Base-by-base conservation (phyloP, 1,140 invertebrate genomes). In the Euwallacea similis region DNA sequence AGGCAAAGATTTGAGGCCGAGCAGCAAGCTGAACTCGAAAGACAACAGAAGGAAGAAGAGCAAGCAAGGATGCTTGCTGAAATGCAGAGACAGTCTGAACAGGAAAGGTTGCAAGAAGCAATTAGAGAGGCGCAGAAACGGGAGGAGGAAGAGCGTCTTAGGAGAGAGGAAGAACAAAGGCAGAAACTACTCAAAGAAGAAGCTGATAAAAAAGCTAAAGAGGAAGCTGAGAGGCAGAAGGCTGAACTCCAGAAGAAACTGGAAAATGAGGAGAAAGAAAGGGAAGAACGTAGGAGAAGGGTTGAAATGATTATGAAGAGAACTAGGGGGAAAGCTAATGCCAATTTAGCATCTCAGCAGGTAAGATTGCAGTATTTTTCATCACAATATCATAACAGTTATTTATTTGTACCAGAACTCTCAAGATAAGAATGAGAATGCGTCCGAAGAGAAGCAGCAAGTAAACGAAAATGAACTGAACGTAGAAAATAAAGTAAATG, bases 251-350 rank as follows among this genome's bases (percentile, higher is more conserved):
- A 90, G 72, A 89, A 91, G 77, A 86, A 88, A 71, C 82, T 92
- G 43, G 89, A 89, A 76, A 89, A 89, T 73, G 92, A 94, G 81
- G 92, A 93, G 77, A 91, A 91, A 79, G 92, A 93, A 77, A 82
- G 92, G 73, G 87, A 91, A 76, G 89, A 88, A 55, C 85, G 92
- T 75, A 87, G 91, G 58, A 92, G 90, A 79, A 85, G 92, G 61
- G 91, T 94, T 2, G 92, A 93, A 81, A 91, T 91, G 55, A 94
- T 94, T 73, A 94, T 94, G 92, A 84, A 87, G 46, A 84, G 92
- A 76, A 94, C 92, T 56, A 85, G 92, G 71, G 89, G 88, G 65
- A 89, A 86, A 73, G 86, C 85, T 76, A 83, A 85, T 74, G 77
- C 82, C n/a, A 84, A 83, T 74, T 85, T 86, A 60, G 83, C 87